Percentiles rank a stretch among this genome's conserved stretches.
These are phyloP conservation scores for Rhea pennata DNA, from an alignment of 2,113 vertebrate genomes.

Conservation along the genomic window DNA sequence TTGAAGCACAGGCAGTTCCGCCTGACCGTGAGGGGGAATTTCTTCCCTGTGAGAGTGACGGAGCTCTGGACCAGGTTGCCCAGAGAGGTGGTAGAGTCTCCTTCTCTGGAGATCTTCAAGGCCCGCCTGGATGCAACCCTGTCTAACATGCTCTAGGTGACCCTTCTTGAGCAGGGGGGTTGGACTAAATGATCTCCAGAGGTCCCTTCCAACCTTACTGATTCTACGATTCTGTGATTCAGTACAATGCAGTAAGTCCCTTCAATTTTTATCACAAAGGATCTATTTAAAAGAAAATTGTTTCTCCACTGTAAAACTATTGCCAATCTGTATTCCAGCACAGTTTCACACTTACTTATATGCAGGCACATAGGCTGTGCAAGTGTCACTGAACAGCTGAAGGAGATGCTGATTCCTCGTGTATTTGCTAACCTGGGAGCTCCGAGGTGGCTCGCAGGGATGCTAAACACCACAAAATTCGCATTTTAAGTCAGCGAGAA, in stretches of 20 bases:
- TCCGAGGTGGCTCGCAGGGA: neutral
- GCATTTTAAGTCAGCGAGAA: neutral
- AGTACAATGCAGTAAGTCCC: neutral
- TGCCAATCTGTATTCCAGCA: neutral
- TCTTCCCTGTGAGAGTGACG: too few relatives aligned
- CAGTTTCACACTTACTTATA: neutral
- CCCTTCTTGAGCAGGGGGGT: too few relatives aligned
- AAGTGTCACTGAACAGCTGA: neutral
- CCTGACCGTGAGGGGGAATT: too few relatives aligned
- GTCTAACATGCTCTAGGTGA: too few relatives aligned
- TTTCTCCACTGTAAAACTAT: neutral
- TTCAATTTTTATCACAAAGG: neutral
- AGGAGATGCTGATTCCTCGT: neutral
- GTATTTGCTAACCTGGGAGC: neutral
- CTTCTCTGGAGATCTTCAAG: too few relatives aligned
- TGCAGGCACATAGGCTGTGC: neutral
- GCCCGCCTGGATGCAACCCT: too few relatives aligned
- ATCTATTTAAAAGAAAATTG: neutral
- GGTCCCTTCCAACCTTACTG: too few relatives aligned
- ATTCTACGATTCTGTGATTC: neutral
- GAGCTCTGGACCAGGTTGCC: too few relatives aligned
- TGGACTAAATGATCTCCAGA: too few relatives aligned
- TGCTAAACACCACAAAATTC: neutral
- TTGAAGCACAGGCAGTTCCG: too few relatives aligned
- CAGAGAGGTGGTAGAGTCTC: too few relatives aligned